Evolutionary conservation across 2,113 vertebrate genomes (phyloP), one percentile per base, ranked within the genome.

Genomic region (Strix aluco): DNA sequence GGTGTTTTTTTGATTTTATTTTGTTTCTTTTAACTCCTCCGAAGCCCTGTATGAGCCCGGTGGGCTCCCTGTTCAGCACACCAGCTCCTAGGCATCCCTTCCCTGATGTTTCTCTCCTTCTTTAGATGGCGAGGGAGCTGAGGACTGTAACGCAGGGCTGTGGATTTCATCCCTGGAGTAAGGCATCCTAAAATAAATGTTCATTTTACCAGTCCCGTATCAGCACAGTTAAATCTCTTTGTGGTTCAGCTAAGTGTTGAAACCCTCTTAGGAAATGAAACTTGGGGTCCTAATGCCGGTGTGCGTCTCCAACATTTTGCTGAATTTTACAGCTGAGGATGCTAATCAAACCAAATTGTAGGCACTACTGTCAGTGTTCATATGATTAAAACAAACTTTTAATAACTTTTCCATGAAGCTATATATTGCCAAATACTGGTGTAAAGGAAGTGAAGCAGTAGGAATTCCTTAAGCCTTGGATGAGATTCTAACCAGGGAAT

Each of bases 391-490:
- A 10, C 7, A 27, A 69, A 44, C 47, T 57, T 54, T 22, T 34
- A 25, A 13, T 32, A 23, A n/a, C 8, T 82, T 72, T 55, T 23
- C 42, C 11, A 1, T 10, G 21, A 62, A 62, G 26, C 34, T 69
- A 1, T 4, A 4, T 44, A 16, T 22, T 25, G 73, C 82, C 69
- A 70, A 91, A 92, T 91, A 61, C 70, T 93, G 87, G 34, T 90
- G 87, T 44, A 78, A 92, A 65, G 93, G 94, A 96, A 94, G 90
- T 25, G 13, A 94, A 95, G 83, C 84, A 67, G 61, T 72, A 62
- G 79, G 66, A 88, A 88, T 92, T 81, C 86, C 87, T 77, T 73
- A 77, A 97, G 46, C 46, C 57, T 88, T n/a, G 66, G 38, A 70
- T 92, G 87, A 90, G 73, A 16, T 85, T 94, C 44, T 58, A 86